Base-by-base conservation (phyloP, 2,797 vertebrate species). In the Yasuhikotakia modesta region DNA sequence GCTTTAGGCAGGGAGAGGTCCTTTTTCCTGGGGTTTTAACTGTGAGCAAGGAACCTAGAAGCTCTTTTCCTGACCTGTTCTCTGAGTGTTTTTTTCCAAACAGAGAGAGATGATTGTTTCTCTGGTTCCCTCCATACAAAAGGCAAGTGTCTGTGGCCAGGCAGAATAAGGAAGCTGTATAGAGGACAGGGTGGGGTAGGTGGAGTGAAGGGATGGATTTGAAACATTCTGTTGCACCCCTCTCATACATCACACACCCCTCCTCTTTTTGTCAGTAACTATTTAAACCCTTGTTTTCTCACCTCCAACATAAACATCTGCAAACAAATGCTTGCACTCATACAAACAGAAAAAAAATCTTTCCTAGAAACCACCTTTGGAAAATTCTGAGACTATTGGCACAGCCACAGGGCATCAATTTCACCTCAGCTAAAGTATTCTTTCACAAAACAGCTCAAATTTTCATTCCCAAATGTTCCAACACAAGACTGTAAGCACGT, bases 81-180 rank as follows among this genome's bases (percentile, higher is more conserved):
- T 89, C 91, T 92, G 90, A 88, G 86, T 89, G 87, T 66, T 75
- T 75, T 79, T 84, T 84, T 84, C 82, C 74, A 81, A 76, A 86
- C 89, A 93, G 89, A 91, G 87, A 88, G 90, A 90, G 87, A 83
- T 92, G 86, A 87, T 92, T 92, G 89, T 91, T 94, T 88, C 90
- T 82, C 88, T 87, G 86, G 86, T 89, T 89, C 86, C 84, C 87
- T 90, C 86, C 83, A 85, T 85, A 91, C 90, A 91, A 94, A 93
- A 93, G 88, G 78, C 87, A 89, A 89, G 90, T 90, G 89, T 90
- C 85, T 89, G 87, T 86, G 86, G 85, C 85, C 85, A 85, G 88
- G 85, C 73, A 87, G 79, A 82, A 71, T 70, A 86, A 83, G 82
- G 88, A 86, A 82, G 87, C 85, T 81, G 89, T 88, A 88, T 83